Evolutionary conservation across 2,113 vertebrate genomes (phyloP).

Genomic region (Asarcornis scutulata): DNA sequence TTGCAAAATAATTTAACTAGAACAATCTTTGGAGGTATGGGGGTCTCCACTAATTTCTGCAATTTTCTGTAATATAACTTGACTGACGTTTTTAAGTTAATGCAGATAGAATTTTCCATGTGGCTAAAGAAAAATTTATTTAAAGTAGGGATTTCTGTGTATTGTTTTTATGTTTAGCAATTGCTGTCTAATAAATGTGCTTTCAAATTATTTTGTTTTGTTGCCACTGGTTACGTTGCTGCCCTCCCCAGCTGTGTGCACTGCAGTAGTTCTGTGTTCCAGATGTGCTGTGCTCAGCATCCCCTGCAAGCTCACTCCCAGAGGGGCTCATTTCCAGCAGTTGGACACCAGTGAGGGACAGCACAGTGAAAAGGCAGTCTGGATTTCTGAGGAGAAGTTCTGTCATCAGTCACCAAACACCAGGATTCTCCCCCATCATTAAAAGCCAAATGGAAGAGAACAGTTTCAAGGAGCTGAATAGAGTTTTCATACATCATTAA

Average conservation of each 20-base stretch:
- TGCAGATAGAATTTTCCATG: neutral
- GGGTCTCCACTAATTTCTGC: neutral
- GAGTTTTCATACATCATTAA: constrained; percentile 13
- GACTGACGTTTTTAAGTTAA: neutral
- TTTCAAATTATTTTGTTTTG: neutral
- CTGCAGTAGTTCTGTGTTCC: neutral
- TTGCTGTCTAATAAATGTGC: neutral
- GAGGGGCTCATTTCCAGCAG: neutral
- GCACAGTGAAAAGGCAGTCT: constrained; percentile 2
- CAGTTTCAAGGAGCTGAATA: neutral
- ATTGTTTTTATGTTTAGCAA: neutral
- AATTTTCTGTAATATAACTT: neutral
- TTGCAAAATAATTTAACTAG: neutral
- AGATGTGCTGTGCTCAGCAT: constrained; percentile 16
- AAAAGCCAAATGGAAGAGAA: constrained; percentile 6
- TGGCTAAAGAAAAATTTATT: neutral
- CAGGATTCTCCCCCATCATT: neutral
- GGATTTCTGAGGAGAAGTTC: constrained; percentile 31
- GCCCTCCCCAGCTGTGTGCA: neutral
- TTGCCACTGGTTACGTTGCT: neutral
- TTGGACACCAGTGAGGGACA: neutral
- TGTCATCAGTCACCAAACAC: constrained; percentile 30
- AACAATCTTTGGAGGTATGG: neutral
- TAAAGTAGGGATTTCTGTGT: neutral
- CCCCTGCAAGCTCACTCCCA: neutral